Conservation (phyloP, 2,888 invertebrate species). For the Euplagia quadripunctaria region DNA sequence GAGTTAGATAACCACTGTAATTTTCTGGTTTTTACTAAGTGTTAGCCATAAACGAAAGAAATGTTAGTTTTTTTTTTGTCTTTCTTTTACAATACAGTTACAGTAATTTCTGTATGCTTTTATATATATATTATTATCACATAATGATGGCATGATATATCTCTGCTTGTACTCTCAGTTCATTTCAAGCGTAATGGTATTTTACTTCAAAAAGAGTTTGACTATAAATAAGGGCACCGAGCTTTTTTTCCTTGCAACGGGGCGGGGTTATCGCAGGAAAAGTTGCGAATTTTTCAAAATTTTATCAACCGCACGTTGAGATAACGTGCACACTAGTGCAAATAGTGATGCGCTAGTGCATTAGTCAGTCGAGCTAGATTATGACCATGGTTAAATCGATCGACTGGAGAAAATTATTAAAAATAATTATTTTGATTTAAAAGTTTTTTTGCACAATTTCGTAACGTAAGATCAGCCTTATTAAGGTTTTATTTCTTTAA, state of each 20-base stretch:
- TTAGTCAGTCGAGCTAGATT: slow-evolving; percentile 58
- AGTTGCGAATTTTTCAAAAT: slow-evolving; percentile 87
- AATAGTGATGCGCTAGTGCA: slow-evolving; percentile 69
- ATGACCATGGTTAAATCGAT: slow-evolving; percentile 52
- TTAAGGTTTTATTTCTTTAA: too few species aligned
- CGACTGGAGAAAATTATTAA: slow-evolving; percentile 37
- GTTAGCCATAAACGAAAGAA: too few species aligned
- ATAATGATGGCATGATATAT: background rate
- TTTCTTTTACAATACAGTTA: too few species aligned
- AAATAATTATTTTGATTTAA: background rate
- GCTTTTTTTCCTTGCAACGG: slow-evolving; percentile 80
- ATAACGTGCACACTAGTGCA: slow-evolving; percentile 70
- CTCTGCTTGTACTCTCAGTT: background rate
- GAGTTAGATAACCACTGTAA: too few species aligned
- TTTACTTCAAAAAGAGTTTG: background rate
- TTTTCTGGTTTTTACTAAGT: too few species aligned
- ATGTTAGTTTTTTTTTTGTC: too few species aligned
- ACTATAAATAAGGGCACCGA: slow-evolving; percentile 72
- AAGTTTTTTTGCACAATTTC: background rate
- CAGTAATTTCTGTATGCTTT: too few species aligned
- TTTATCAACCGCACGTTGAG: slow-evolving; percentile 80
- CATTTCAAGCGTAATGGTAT: background rate
- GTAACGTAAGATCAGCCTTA: background rate
- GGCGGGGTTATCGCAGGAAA: slow-evolving; percentile 86
- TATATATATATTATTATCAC: background rate